phyloP scores from a whole-genome alignment of 2,113 vertebrate genomes.

The Martes martes region DNA sequence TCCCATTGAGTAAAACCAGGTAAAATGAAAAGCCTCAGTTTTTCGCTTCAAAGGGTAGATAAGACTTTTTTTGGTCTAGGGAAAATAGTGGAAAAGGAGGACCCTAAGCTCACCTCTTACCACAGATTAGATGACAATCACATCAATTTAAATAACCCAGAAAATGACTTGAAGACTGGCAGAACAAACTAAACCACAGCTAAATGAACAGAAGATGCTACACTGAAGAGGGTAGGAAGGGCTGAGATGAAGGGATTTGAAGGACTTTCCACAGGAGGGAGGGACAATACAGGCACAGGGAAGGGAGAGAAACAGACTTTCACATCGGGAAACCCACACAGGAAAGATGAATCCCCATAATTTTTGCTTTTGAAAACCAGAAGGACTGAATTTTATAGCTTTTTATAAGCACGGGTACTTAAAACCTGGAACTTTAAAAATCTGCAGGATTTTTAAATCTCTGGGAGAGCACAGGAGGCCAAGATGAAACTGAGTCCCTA shows the following conservation, averaged over 20 bases:
- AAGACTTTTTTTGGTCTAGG: not conserved
- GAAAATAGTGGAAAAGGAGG: not conserved
- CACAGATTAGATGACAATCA: not conserved
- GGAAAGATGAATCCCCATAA: not conserved
- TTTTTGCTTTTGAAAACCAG: not conserved
- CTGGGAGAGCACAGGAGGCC: not conserved
- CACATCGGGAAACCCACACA: not conserved
- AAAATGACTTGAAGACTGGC: not conserved
- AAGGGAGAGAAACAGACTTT: not conserved
- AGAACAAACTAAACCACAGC: not conserved
- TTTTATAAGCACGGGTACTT: not conserved
- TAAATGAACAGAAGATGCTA: not conserved
- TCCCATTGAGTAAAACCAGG: not conserved
- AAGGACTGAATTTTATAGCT: not conserved
- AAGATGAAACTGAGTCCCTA: not conserved
- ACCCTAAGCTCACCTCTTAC: not conserved
- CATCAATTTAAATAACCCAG: not conserved
- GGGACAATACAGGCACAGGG: not conserved
- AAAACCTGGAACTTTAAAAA: not conserved
- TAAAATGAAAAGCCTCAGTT: not conserved
- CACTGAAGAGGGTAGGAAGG: not conserved
- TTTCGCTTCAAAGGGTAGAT: not conserved
- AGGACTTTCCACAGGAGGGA: not conserved
- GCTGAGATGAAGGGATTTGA: not conserved
- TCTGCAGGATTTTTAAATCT: not conserved